Base-by-base conservation (phyloP, 2,888 invertebrate genomes). In the Galerucella pusilla region DNA sequence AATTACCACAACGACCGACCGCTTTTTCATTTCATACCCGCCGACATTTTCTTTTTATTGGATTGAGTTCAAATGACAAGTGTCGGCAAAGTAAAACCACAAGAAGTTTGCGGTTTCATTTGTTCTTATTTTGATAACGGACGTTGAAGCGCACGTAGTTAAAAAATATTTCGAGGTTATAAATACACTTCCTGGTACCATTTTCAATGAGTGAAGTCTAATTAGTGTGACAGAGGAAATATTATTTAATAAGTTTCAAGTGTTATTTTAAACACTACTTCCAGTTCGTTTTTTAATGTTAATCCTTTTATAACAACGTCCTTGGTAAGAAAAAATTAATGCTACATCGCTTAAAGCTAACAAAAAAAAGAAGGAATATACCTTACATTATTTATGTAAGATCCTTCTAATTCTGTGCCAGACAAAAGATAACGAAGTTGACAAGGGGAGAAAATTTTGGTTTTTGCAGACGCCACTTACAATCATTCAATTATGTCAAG, bases 151-250 rank as follows among this genome's bases (percentile, higher is more conserved):
- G 63, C 63, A 52, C 63, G 52, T 70, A 70, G 70, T 63, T 60
- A 70, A 70, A 69, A 68, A 70, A 49, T 63, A 70, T 70, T 70
- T 61, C 20, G 60, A 25, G 60, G 70, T 70, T 60, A 63, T 61
- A 70, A 70, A 70, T 70, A 70, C 45, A 70, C 70, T 70, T 70
- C 70, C 70, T 70, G 70, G 70, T 70, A 61, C 28, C 61, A 28
- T 9, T 70, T 70, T 61, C 70, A 63, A 63, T 70, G 61, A 70
- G 46, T 70, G 57, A 59, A 68, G 20, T 52, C 5, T n/a, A 52
- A 52, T 52, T 52, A 52, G 52, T 52, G 52, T 52, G 52, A 7
- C n/a, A n/a, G 14, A 6, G 52, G 52, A 52, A 42, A 6, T 42
- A 42, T 9, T 7, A 42, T 42, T 42, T 42, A 42, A 42, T 42